phyloP scores from a whole-genome alignment of 2,113 vertebrate species.

The Penelope pileata region DNA sequence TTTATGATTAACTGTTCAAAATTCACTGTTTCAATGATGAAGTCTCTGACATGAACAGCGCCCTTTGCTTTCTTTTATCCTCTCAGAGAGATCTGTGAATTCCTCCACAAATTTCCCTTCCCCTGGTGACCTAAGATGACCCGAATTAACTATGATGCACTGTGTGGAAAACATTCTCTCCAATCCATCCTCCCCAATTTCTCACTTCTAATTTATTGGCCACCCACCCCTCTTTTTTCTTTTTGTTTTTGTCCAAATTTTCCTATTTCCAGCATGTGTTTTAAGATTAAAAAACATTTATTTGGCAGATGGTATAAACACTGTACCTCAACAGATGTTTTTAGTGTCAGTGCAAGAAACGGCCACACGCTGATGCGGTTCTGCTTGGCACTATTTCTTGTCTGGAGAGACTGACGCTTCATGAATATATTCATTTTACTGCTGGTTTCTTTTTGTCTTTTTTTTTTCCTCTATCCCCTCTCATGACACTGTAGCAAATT shows the following conservation, averaged over 20 bases:
- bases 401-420: constrained; percentile 67
- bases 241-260: constrained; percentile 59
- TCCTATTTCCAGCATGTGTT: constrained; percentile 58
- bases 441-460: constrained; percentile 47
- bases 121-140: constrained; percentile 47
- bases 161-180: constrained; percentile 59
- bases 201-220: constrained; percentile 68
- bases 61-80: not conserved
- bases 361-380: constrained; percentile 75
- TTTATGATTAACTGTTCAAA: constrained; percentile 17
- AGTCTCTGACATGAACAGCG: not conserved
- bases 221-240: constrained; percentile 50
- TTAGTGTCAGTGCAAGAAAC: constrained; percentile 59
- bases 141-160: constrained; percentile 29
- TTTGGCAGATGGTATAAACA: constrained; percentile 44
- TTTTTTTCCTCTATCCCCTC: constrained; percentile 16
- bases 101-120: not conserved
- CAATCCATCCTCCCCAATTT: constrained; percentile 13
- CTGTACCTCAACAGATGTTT: constrained; percentile 68
- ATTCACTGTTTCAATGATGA: not conserved
- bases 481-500: constrained; percentile 53
- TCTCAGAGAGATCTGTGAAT: not conserved
- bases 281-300: constrained; percentile 68
- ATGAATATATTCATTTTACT: constrained; percentile 71
- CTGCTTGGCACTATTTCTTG: constrained; percentile 71